Percentiles rank a stretch among this genome's conserved stretches.
These are phyloP conservation scores for Brenthis hecate DNA, from an alignment of 2,888 invertebrate genomes.

Conservation along the genomic window DNA sequence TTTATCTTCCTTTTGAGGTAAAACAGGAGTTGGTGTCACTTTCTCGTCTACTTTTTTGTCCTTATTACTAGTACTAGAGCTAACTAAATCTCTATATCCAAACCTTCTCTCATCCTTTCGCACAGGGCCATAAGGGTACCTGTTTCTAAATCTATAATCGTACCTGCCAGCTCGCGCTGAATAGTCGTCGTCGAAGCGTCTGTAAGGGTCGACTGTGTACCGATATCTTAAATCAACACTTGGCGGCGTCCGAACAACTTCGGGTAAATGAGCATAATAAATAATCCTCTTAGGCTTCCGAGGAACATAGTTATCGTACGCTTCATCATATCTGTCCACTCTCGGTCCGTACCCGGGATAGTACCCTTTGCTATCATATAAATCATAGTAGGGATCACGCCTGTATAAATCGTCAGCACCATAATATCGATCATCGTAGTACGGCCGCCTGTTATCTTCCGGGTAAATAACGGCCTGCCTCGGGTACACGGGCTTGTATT, in stretches of 20 bases:
- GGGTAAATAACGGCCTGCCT: constrained; percentile 76
- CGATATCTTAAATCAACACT: constrained; percentile 81
- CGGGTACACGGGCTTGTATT: constrained; percentile 72
- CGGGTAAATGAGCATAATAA: constrained; percentile 87
- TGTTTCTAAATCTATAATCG: constrained; percentile 71
- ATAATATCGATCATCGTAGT: constrained; percentile 69
- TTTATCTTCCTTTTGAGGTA: constrained; percentile 71
- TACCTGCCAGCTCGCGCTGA: constrained; percentile 68
- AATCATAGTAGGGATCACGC: constrained; percentile 70
- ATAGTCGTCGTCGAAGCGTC: constrained; percentile 70
- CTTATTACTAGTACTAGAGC: constrained; percentile 65
- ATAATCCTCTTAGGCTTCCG: constrained; percentile 84
- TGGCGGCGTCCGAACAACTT: constrained; percentile 84
- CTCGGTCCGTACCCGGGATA: constrained; percentile 60
- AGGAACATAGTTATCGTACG: constrained; percentile 66
- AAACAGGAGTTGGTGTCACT: constrained; percentile 71
- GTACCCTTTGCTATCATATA: constrained; percentile 64
- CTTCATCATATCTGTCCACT: constrained; percentile 71
- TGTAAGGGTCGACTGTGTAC: constrained; percentile 73
- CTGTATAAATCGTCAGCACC: constrained; percentile 68
- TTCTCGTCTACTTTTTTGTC: constrained; percentile 74
- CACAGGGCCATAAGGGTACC: constrained; percentile 71
- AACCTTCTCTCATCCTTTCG: constrained; percentile 76
- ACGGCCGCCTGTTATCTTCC: constrained; percentile 69
- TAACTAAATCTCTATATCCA: constrained; percentile 70